A percentile compares a stretch with the other conserved stretches of the same genome.
Conservation (phyloP, 1,140 invertebrate species). For the Stenopsyche tienmushanensis region DNA sequence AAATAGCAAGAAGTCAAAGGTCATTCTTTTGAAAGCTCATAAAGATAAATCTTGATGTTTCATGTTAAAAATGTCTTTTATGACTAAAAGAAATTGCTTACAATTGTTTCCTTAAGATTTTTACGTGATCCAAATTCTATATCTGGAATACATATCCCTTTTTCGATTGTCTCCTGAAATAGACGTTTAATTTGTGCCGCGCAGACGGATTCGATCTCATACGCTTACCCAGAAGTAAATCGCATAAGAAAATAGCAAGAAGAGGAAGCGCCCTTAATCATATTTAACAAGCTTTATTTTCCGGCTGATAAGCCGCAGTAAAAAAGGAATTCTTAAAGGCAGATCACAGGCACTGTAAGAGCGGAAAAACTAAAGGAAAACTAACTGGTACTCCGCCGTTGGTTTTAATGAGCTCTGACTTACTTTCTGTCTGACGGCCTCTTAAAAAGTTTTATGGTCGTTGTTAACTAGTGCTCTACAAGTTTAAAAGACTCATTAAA, state of each 20-base stretch:
- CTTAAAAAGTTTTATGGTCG: slow-evolving; percentile 37
- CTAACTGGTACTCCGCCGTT: slow-evolving; percentile 1
- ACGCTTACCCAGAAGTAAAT: no score
- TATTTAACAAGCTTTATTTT: slow-evolving; percentile 25
- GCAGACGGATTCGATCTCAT: no score
- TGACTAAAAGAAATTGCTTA: no score
- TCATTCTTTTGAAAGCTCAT: no score
- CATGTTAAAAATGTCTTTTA: no score
- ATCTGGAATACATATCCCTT: no score
- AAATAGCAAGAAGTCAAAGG: no score
- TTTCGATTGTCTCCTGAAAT: no score
- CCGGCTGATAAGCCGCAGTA: slow-evolving; percentile 7
- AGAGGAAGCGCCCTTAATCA: slow-evolving; percentile 9
- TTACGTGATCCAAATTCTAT: no score
- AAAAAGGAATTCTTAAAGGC: slow-evolving; percentile 18
- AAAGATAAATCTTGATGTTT: no score
- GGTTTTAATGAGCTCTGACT: slow-evolving; percentile 37
- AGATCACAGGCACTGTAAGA: background rate
- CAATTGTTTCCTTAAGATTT: no score
- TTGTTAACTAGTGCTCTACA: slow-evolving; percentile 39
- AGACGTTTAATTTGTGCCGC: no score
- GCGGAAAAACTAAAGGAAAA: slow-evolving; percentile 16
- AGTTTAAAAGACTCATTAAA: slow-evolving; percentile 40
- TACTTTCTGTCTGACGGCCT: slow-evolving; percentile 18
- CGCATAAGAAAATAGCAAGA: background rate